phyloP scores from a whole-genome alignment of 2,113 vertebrate genomes.

The Aegithalos caudatus region DNA sequence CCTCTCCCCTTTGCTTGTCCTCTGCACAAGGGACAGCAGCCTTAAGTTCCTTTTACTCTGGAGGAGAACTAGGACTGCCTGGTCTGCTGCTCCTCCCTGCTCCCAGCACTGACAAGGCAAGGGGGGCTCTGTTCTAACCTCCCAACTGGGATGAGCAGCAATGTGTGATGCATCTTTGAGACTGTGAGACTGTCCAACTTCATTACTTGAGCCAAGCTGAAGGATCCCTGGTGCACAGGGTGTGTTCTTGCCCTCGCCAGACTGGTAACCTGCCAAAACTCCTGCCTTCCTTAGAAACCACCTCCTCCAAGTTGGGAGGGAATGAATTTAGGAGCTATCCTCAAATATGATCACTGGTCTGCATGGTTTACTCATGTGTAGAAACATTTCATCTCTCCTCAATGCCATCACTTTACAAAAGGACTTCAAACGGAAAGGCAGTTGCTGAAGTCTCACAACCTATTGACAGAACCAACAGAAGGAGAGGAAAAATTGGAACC shows the following conservation, averaged over 20 bases:
- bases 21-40: background rate
- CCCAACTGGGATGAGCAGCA: background rate
- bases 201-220: background rate
- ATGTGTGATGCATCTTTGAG: background rate
- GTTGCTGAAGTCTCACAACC: conserved; percentile 45
- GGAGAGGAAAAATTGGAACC: conserved; percentile 62
- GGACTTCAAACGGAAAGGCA: conserved; percentile 40
- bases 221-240: background rate
- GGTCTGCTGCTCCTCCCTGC: background rate
- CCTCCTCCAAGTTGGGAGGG: background rate
- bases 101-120: background rate
- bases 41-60: background rate
- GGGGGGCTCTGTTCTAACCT: background rate
- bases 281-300: background rate
- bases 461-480: conserved; percentile 72
- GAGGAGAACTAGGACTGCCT: background rate
- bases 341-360: background rate
- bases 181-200: background rate
- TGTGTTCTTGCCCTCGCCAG: accelerated
- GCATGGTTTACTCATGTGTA: conserved; percentile 9
- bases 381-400: background rate
- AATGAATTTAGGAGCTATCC: background rate
- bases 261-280: background rate
- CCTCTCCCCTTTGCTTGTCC: background rate
- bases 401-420: background rate